These are phyloP conservation scores for Gopherus evgoodei DNA, from an alignment of 2,113 vertebrate genomes.

Conservation along the genomic window DNA sequence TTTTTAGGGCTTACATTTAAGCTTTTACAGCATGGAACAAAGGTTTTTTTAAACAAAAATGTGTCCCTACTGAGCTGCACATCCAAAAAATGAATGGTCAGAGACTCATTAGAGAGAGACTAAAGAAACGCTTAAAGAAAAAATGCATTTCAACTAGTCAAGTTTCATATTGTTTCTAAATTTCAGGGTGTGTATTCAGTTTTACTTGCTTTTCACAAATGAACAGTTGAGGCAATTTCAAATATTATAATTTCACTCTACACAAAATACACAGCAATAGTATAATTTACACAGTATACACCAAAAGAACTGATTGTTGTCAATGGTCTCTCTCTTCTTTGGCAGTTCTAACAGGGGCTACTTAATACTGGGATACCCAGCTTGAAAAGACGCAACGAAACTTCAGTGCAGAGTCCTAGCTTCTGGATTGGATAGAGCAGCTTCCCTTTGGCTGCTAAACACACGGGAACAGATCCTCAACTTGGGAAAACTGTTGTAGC, in stretches of 20 bases:
- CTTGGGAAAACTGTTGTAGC: accelerated
- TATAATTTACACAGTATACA: background rate
- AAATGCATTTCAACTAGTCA: background rate
- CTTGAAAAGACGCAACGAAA: background rate
- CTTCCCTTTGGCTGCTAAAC: background rate
- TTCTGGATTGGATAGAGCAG: background rate
- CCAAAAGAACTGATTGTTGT: background rate
- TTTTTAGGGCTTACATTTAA: background rate
- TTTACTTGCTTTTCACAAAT: background rate
- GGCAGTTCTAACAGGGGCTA: accelerated
- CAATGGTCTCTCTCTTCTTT: background rate
- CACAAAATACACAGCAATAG: background rate
- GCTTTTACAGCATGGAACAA: background rate
- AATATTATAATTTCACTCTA: background rate
- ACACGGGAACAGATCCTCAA: background rate
- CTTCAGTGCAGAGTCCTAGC: background rate
- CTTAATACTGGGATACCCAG: background rate
- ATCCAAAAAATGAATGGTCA: background rate
- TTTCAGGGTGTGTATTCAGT: background rate
- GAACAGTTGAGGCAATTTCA: background rate
- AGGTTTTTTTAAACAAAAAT: background rate
- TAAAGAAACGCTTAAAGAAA: background rate
- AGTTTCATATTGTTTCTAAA: background rate
- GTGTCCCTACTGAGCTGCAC: background rate
- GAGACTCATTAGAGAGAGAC: background rate